Conservation (phyloP, 2,888 invertebrate species). For the Tricholauxania praeusta region DNA sequence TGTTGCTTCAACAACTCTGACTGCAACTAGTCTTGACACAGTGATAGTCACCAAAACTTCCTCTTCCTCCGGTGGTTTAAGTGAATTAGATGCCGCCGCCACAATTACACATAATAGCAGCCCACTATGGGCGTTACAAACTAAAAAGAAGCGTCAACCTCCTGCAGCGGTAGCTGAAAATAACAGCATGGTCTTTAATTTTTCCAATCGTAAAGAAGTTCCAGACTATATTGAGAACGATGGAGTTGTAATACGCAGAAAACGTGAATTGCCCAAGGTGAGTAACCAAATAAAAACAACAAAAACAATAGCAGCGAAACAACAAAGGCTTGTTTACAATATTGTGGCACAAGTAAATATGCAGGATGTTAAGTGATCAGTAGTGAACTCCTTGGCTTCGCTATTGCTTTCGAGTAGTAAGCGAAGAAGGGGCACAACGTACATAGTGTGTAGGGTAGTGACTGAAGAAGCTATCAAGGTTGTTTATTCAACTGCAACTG, state of each 20-base stretch:
- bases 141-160: constrained; percentile 55
- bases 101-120: constrained; percentile 49
- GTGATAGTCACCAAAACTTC: constrained; percentile 52
- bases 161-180: constrained; percentile 69
- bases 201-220: constrained; percentile 85
- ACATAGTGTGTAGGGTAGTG: too few species aligned
- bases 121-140: constrained; percentile 61
- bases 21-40: constrained; percentile 59
- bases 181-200: constrained; percentile 88
- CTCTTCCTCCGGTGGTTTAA: constrained; percentile 46
- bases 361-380: too few species aligned
- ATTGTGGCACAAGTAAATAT: not conserved
- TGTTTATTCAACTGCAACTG: constrained; percentile 10
- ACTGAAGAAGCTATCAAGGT: constrained; percentile 10
- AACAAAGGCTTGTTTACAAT: too few species aligned
- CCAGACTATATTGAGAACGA: constrained; percentile 94
- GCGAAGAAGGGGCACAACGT: too few species aligned
- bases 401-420: too few species aligned
- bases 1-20: constrained; percentile 34
- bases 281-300: constrained; percentile 59
- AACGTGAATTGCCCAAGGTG: constrained; percentile 81
- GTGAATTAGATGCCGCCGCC: constrained; percentile 55
- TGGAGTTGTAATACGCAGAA: constrained; percentile 78
- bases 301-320: too few species aligned
- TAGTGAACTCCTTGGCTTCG: too few species aligned